A percentile compares a stretch with the other conserved stretches of the same genome.
Conservation (phyloP, 2,113 vertebrate genomes). For the Hippocampus guttulatus region DNA sequence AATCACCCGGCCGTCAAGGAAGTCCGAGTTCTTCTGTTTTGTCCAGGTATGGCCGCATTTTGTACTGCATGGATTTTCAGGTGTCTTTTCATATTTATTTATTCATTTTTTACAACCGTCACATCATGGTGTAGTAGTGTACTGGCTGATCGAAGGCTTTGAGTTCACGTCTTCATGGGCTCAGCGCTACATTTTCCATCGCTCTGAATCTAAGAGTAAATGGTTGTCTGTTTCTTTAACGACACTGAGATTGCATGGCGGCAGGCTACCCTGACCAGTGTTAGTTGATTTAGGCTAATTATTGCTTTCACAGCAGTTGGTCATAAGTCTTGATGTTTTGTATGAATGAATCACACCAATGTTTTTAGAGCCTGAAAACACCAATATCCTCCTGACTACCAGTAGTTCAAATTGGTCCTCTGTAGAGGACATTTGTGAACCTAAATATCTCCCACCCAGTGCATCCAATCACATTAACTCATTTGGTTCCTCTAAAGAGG, state of each 20-base stretch:
- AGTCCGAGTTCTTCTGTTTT: conserved; percentile 60
- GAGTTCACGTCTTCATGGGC: neutral
- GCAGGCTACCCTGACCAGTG: too few species aligned
- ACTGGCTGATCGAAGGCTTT: neutral
- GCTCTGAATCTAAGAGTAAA: neutral
- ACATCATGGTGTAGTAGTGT: neutral
- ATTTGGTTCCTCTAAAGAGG: too few species aligned
- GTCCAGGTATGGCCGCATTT: conserved; percentile 67
- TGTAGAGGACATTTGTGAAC: too few species aligned
- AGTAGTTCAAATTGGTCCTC: too few species aligned
- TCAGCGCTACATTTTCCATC: neutral
- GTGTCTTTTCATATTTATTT: neutral
- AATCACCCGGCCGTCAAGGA: conserved; percentile 60
- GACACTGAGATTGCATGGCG: neutral
- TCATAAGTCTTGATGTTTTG: neutral
- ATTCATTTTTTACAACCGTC: too few species aligned
- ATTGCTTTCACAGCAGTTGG: neutral
- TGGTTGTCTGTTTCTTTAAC: neutral
- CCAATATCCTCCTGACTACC: neutral
- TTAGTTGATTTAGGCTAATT: neutral
- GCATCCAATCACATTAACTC: too few species aligned
- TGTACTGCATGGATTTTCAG: neutral
- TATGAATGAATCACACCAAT: neutral
- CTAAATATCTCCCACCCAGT: too few species aligned
- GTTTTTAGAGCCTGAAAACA: neutral